Base-by-base conservation (phyloP, 2,113 vertebrate genomes). In the Stegostoma tigrinum region DNA sequence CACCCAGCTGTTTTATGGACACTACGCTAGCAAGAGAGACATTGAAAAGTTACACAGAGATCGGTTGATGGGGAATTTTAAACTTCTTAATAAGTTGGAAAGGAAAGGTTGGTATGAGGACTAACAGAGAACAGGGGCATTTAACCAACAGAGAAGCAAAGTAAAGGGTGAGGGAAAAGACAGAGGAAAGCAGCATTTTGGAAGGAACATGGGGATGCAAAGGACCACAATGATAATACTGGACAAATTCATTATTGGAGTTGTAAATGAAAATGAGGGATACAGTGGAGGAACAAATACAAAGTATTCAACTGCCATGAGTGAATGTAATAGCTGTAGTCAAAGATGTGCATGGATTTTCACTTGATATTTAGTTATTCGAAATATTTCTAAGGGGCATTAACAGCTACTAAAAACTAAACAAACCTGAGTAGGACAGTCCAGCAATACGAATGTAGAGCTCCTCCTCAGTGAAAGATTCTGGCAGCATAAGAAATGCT, bases 401-500 rank as follows among this genome's bases (percentile, higher is more conserved):
- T 17, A 83, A 83, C 80, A 6, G 80, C 17, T 12, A 83, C 19
- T 45, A 17, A 17, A 83, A 83, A 83, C 21, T 19, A 45, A 83
- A 83, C 38, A 83, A 83, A 99, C 99, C 99, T 7, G 98, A 98
- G 96, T 99, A 99, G 91, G 99, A 99, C 89, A 99, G 98, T 2
- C 98, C 98, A 23, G 99, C 98, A 3, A 99, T 99, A 97, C 98
- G 98, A 96, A 98, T 83, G 95, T 98, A 99, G 1, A 99, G 98
- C 0, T 99, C 99, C 96, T 99, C 98, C 95, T 99, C 98, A 0
- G 98, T 98, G 96, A 98, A 99, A 96, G 98, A 99, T 96, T 99
- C 99, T 0, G 99, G 99, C 67, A 99, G 96, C 98, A 99, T 99
- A 95, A 99, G 99, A 96, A 99, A 99, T 89, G 99, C 98, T 0